Evolutionary conservation across 2,888 invertebrate species (phyloP), one percentile per base, ranked within the genome.

Genomic region (Torymus tubicola): DNA sequence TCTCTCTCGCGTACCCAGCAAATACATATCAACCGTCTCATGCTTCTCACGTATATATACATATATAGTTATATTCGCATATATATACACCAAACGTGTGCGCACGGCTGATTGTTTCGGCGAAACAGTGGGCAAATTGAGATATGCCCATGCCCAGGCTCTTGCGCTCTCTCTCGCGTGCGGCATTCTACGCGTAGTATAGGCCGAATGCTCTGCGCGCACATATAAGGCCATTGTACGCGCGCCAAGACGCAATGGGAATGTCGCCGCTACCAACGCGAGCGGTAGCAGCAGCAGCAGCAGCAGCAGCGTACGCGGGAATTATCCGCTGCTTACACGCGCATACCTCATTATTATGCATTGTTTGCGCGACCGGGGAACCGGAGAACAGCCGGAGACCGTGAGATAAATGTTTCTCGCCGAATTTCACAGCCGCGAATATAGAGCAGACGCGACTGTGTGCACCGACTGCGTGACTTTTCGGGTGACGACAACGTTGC

Each of bases 311-410:
- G 31, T 55, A 67, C n/a, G n/a, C n/a, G 57, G 61, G 72, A 78
- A 78, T 78, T 67, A 72, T 13, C 67, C 21, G 10, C 42, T 12
- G 10, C 18, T 13, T 50, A 8, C 77, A 12, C 18, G 57, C 24
- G 31, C 70, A 71, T 65, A 60, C 53, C 72, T 78, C 78, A 57
- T 78, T 78, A 78, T 67, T 78, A 78, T 72, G 78, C 67, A 67
- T 78, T 72, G 72, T 77, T 71, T 64, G 11, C 52, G 42, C 10
- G 31, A 24, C 3, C 5, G 3, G 2, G 31, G 31, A 31, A 8
- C 5, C 4, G 31, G 31, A 31, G 31, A n/a, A 63, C 11, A 14
- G 53, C 13, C 68, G 14, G 21, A 2, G 4, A 0, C 55, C 21
- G 24, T 16, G 52, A 14, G 21, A 57, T 18, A 60, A 65, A 70